Evolutionary conservation across 2,888 invertebrate genomes (phyloP).

Genomic region (Chymomyza fuscimana): DNA sequence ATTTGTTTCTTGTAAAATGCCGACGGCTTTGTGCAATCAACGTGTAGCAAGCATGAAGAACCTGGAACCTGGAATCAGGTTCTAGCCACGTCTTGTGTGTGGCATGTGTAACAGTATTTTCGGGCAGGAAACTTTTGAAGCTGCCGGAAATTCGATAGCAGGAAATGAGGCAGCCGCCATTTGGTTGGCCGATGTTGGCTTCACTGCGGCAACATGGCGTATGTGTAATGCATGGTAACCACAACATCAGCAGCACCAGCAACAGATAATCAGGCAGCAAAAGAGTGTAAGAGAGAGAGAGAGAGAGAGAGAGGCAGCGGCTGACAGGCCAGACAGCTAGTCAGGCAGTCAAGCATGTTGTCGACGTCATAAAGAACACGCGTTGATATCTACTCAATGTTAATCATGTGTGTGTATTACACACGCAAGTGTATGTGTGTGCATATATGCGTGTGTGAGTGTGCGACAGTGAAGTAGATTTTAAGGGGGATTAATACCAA

Average conservation of each 20-base stretch:
- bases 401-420: slow-evolving; percentile 1
- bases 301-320: not conserved
- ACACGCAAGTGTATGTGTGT: not conserved
- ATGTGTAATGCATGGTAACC: slow-evolving; percentile 46
- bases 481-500: too few species aligned
- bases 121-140: slow-evolving; percentile 35
- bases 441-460: not conserved
- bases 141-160: slow-evolving; percentile 58
- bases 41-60: slow-evolving; percentile 53
- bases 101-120: not conserved
- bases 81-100: not conserved
- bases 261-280: slow-evolving; percentile 2
- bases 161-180: slow-evolving; percentile 55
- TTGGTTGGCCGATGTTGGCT: slow-evolving; percentile 11
- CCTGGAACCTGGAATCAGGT: not conserved
- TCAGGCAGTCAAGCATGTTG: slow-evolving; percentile 4
- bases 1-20: slow-evolving; percentile 62
- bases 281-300: too few species aligned
- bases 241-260: slow-evolving; percentile 25
- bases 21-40: slow-evolving; percentile 68
- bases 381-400: slow-evolving; percentile 13
- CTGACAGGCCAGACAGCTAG: not conserved
- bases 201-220: slow-evolving; percentile 43
- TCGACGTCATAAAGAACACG: slow-evolving; percentile 7
- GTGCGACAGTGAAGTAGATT: too few species aligned